Percentiles rank a stretch among this genome's conserved stretches.
Conservation (phyloP, 2,113 vertebrate genomes). For the Silurus glanis region DNA sequence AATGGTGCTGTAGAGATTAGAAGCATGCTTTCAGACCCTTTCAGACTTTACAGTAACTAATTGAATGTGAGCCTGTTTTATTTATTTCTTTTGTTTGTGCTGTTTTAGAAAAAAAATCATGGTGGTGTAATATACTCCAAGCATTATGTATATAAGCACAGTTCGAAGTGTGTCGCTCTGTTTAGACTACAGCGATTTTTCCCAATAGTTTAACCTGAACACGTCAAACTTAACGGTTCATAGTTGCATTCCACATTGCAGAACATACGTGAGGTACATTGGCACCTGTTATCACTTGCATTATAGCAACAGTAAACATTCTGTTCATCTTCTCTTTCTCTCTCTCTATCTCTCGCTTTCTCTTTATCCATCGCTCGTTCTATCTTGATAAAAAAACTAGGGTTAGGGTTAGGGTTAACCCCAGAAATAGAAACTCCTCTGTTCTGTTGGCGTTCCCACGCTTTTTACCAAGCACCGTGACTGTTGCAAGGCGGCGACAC, state of each 20-base stretch:
- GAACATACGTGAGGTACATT: too few relatives aligned
- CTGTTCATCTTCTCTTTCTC: too few relatives aligned
- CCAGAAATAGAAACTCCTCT: neutral
- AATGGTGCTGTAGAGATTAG: neutral
- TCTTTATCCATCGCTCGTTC: neutral
- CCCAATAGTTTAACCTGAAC: neutral
- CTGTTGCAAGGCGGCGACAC: neutral
- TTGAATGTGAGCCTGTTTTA: too few relatives aligned
- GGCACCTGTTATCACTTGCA: too few relatives aligned
- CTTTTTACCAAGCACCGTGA: neutral
- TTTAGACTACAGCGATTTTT: neutral
- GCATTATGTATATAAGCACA: neutral
- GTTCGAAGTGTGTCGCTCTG: neutral
- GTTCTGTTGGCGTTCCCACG: neutral
- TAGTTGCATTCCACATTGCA: too few relatives aligned
- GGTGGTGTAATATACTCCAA: neutral
- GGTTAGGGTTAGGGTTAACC: too few relatives aligned
- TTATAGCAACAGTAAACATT: too few relatives aligned
- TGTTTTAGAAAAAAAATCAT: neutral
- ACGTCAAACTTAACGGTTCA: neutral
- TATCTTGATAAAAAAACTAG: neutral
- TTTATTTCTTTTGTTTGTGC: neutral
- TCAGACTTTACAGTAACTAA: too few relatives aligned
- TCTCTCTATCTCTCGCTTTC: too few relatives aligned
- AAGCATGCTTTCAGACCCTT: neutral